Conservation (phyloP, 2,113 vertebrate species). For the Dasyurus viverrinus region DNA sequence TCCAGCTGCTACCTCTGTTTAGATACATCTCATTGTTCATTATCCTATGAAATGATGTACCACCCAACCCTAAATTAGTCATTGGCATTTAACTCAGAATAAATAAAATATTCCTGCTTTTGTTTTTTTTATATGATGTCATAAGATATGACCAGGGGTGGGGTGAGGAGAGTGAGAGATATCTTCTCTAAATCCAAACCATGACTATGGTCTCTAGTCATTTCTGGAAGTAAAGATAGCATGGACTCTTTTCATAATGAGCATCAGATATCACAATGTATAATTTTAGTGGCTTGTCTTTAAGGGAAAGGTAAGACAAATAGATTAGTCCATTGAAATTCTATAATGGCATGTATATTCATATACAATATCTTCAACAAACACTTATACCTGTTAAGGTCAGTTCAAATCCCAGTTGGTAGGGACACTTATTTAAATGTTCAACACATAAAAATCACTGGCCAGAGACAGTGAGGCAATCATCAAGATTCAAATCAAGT, state of each 20-base stretch:
- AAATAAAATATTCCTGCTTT: slow-evolving; percentile 17
- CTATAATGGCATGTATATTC: neutral
- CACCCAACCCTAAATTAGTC: neutral
- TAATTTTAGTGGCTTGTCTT: slow-evolving; percentile 48
- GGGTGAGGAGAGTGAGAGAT: slow-evolving; percentile 17
- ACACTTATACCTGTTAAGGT: neutral
- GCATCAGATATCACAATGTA: slow-evolving; percentile 45
- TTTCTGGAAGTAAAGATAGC: slow-evolving; percentile 67
- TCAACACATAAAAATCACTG: neutral
- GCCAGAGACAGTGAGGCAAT: neutral
- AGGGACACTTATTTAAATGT: neutral
- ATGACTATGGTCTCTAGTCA: slow-evolving; percentile 60
- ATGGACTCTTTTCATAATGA: slow-evolving; percentile 9
- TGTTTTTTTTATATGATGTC: slow-evolving; percentile 26
- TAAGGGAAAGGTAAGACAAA: slow-evolving; percentile 21
- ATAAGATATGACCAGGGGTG: slow-evolving; percentile 10
- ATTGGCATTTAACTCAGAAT: slow-evolving; percentile 4
- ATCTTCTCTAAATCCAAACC: neutral
- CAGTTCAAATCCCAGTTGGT: neutral
- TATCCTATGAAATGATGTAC: slow-evolving; percentile 35
- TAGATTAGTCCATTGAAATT: neutral
- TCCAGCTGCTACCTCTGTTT: slow-evolving; percentile 68
- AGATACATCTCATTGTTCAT: slow-evolving; percentile 66
- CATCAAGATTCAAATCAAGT: neutral
- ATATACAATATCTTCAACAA: neutral